Conservation (phyloP, 1,140 invertebrate species). For the Dreissena rostriformis region DNA sequence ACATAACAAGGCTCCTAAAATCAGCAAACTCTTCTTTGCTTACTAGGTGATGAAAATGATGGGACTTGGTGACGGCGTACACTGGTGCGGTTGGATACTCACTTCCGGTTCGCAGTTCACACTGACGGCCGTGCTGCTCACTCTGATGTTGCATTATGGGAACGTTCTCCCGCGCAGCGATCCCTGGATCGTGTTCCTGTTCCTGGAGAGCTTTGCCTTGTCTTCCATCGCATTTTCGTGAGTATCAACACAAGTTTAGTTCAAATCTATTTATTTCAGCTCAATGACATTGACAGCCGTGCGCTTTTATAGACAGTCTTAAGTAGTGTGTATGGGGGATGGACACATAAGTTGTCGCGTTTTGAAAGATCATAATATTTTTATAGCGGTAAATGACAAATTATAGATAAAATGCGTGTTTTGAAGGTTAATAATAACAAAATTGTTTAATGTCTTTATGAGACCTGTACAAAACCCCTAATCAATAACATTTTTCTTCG, state of each 20-base stretch:
- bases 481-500: too few relatives aligned
- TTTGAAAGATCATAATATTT: too few relatives aligned
- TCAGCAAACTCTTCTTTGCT: too few relatives aligned
- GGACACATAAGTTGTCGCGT: not conserved
- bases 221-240: constrained; percentile 83
- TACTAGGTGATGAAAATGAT: constrained; percentile 85
- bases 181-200: constrained; percentile 82
- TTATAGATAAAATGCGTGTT: too few relatives aligned
- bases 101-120: constrained; percentile 84
- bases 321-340: not conserved
- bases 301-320: not conserved
- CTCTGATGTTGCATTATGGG: constrained; percentile 83
- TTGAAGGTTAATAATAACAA: too few relatives aligned
- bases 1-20: too few relatives aligned
- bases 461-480: too few relatives aligned
- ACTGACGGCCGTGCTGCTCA: constrained; percentile 82
- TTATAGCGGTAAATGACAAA: too few relatives aligned
- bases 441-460: too few relatives aligned
- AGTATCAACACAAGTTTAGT: constrained; percentile 60
- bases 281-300: not conserved
- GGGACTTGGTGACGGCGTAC: constrained; percentile 84
- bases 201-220: constrained; percentile 83
- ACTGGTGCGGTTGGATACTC: constrained; percentile 86
- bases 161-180: constrained; percentile 83
- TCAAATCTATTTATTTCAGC: not conserved